Base-by-base conservation (phyloP, 2,113 vertebrate species). In the Alectura lathami region DNA sequence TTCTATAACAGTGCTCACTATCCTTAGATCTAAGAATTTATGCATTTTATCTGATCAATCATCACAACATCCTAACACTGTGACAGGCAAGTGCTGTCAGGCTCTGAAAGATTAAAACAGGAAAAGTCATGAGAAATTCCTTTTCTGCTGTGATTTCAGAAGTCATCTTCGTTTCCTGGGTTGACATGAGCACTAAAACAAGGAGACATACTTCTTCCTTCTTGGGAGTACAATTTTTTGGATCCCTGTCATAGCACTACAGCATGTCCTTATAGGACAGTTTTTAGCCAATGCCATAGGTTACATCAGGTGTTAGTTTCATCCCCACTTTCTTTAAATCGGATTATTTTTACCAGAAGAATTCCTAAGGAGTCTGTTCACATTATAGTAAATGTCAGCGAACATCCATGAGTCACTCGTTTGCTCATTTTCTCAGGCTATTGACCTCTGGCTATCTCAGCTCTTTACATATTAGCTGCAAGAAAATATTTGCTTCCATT, bases 301-400 rank as follows among this genome's bases (percentile, higher is more conserved):
- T 67, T 88, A 63, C 50, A 54, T 67, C 66, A 91, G 74, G 67
- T 91, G 69, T 76, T 73, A 68, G 60, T 92, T 96, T 86, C 40
- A 73, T 63, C 73, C 69, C 85, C 4, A 45, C 72, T 94, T 93
- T 90, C 47, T 67, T 81, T 81, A 90, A 91, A 67, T 12, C 47
- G 80, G 38, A 79, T 89, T 18, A 84, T 73, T 91, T 91, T 93
- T 95, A 91, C 51, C 21, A 66, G 73, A 48, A 84, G 32, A 48
- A 45, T 86, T 91, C 85, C 29, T 54, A 75, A 56, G 72, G 70
- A 94, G 22, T 93, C 80, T 86, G 32, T 53, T 94, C 91, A 80
- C 40, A 86, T 97, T 96, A 86, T 67, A 60, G 91, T 38, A 97
- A 97, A 96, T 96, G 92, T 96, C 95, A 96, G 34, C 74, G 96